These are phyloP conservation scores for Andrena bucephala DNA, from an alignment of 2,888 invertebrate genomes.

Conservation along the genomic window DNA sequence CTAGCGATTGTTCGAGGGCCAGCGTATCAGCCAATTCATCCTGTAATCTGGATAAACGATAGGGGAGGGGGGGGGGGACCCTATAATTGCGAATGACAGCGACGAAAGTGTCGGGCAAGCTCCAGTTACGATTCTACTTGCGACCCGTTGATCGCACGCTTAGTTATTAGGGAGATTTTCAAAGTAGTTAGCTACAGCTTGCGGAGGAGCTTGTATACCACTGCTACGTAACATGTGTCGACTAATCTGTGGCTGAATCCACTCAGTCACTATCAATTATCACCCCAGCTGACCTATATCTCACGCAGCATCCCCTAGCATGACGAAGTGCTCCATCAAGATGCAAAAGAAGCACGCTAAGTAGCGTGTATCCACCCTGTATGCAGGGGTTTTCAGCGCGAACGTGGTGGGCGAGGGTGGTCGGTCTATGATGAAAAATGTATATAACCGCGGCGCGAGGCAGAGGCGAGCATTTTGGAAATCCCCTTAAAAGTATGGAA, in stretches of 20 bases:
- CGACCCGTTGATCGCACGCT: background rate
- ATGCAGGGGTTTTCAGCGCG: no score
- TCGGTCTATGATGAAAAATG: conserved; percentile 3
- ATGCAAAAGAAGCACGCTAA: background rate
- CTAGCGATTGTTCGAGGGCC: conserved; percentile 13
- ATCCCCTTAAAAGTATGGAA: conserved; percentile 3
- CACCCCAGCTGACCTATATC: background rate
- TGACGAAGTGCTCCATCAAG: background rate
- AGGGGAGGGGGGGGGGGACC: no score
- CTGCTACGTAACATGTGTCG: background rate
- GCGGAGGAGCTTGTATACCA: background rate
- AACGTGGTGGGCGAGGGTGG: background rate
- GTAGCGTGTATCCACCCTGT: no score
- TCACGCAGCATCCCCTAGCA: background rate
- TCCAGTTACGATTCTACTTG: background rate
- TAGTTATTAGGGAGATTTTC: no score
- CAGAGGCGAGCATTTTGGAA: background rate
- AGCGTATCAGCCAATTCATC: conserved; percentile 16
- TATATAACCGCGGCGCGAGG: background rate
- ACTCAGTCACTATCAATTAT: background rate
- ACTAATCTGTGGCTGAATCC: background rate
- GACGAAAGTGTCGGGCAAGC: background rate
- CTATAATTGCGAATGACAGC: background rate
- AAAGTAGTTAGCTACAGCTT: no score
- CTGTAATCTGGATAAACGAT: background rate